phyloP scores from a whole-genome alignment of 1,140 invertebrate genomes.

The Aphidius ervi region DNA sequence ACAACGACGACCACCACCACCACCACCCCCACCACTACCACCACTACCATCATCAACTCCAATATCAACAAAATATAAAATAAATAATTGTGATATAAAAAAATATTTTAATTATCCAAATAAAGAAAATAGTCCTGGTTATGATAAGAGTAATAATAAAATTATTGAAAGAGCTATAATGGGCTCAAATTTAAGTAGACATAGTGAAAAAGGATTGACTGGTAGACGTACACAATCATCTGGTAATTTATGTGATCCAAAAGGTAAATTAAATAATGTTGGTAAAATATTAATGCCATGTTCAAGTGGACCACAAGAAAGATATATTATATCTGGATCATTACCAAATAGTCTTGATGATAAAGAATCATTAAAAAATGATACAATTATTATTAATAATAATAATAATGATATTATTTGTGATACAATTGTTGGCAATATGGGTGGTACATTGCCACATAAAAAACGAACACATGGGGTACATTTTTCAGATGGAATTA shows the following conservation, averaged over 20 bases:
- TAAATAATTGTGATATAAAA: constrained; percentile 36
- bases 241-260: constrained; percentile 54
- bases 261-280: constrained; percentile 48
- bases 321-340: constrained; percentile 61
- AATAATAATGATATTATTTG: constrained; percentile 54
- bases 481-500: constrained; percentile 52
- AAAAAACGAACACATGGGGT: constrained; percentile 55
- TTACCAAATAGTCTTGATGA: constrained; percentile 70
- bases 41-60: constrained; percentile 13
- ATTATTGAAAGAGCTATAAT: constrained; percentile 44
- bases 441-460: constrained; percentile 55
- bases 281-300: constrained; percentile 48
- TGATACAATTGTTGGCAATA: constrained; percentile 62
- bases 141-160: constrained; percentile 27
- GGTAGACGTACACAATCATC: constrained; percentile 68
- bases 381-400: constrained; percentile 56
- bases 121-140: constrained; percentile 42
- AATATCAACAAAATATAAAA: constrained; percentile 30
- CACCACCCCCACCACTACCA: not conserved
- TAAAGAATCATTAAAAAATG: constrained; percentile 48
- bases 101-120: constrained; percentile 39
- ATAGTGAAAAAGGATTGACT: constrained; percentile 63
- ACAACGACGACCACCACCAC: constrained; percentile 19
- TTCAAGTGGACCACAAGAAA: constrained; percentile 44
- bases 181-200: constrained; percentile 71